Percentiles rank a stretch among this genome's conserved stretches.
phyloP scores from a whole-genome alignment of 2,888 invertebrate genomes.

The Periphyllus acericola region DNA sequence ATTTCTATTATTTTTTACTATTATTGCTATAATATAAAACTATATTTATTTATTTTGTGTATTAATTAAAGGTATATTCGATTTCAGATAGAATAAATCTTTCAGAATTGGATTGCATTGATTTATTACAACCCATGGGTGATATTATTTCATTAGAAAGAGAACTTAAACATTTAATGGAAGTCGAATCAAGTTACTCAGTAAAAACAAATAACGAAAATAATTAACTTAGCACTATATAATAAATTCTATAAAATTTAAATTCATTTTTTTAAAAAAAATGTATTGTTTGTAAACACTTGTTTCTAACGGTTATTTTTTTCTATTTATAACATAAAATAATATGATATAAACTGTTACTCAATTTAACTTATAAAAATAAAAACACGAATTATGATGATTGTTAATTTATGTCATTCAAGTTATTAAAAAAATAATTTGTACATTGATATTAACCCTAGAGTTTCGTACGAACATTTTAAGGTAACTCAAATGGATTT shows the following conservation, averaged over 20 bases:
- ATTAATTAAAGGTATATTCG: neutral
- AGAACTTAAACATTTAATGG: neutral
- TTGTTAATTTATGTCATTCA: too few relatives aligned
- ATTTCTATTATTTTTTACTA: too few relatives aligned
- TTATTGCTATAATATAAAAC: too few relatives aligned
- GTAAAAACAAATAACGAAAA: neutral
- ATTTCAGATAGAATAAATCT: conserved; percentile 24
- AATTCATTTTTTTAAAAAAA: neutral
- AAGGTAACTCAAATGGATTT: too few relatives aligned
- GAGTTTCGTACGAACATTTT: too few relatives aligned
- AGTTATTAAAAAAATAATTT: too few relatives aligned
- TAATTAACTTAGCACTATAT: neutral
- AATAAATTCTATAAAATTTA: neutral
- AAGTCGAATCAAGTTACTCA: neutral
- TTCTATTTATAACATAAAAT: neutral
- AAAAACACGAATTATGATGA: too few relatives aligned
- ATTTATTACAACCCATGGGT: conserved; percentile 27
- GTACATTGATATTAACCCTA: too few relatives aligned
- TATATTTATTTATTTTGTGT: too few relatives aligned
- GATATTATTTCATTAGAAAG: conserved; percentile 27
- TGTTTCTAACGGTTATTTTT: neutral
- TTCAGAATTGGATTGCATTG: conserved; percentile 32
- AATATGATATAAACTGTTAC: too few relatives aligned
- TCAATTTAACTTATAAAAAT: too few relatives aligned
- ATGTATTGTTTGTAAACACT: neutral